Conservation (phyloP, 2,113 vertebrate genomes). For the Galbula dea region DNA sequence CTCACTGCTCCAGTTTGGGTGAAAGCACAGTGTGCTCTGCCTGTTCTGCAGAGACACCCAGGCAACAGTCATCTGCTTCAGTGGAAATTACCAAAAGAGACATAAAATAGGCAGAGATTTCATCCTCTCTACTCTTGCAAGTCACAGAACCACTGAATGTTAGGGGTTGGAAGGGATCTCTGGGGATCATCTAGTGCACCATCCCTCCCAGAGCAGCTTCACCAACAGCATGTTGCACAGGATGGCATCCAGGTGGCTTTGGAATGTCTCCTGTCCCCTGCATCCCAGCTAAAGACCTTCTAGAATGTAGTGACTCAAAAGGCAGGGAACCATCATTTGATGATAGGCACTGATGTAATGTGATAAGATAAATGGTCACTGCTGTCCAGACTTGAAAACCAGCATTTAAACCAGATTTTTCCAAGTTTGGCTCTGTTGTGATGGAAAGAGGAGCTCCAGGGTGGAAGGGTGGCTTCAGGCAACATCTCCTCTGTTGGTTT, state of each 20-base stretch:
- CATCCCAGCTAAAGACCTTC: background rate
- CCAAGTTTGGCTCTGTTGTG: background rate
- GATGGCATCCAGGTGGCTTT: no score
- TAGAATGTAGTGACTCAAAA: background rate
- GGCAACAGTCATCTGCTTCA: background rate
- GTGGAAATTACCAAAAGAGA: background rate
- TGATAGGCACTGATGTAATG: background rate
- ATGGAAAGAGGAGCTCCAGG: background rate
- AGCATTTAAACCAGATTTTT: background rate
- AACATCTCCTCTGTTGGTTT: background rate
- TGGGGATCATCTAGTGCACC: no score
- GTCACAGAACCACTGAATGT: no score
- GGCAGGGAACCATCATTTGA: background rate
- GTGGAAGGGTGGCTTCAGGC: background rate
- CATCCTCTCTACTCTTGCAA: background rate
- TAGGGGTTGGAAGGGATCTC: no score
- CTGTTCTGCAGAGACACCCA: background rate
- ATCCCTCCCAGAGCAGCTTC: no score
- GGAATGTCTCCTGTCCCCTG: no score
- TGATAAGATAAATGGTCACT: background rate
- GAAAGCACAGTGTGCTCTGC: background rate
- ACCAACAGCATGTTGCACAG: no score
- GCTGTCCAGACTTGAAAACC: background rate
- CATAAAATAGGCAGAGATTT: background rate
- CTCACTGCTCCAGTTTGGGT: background rate